phyloP scores from a whole-genome alignment of 2,113 vertebrate species.

The Telmatochromis sp. region DNA sequence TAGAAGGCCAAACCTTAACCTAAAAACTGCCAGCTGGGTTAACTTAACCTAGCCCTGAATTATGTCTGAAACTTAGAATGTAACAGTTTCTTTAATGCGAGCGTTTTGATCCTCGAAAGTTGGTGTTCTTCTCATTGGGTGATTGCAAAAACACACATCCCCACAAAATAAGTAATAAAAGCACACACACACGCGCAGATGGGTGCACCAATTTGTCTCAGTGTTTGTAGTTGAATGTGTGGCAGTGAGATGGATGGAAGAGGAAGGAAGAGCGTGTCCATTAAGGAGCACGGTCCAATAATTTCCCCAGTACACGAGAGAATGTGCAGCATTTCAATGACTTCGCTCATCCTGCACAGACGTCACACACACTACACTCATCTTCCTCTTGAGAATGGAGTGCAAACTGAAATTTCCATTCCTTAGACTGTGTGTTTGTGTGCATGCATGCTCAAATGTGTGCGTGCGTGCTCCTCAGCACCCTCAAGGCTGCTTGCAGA shows the following conservation, averaged over 20 bases:
- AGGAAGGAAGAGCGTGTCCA: background rate
- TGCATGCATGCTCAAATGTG: background rate
- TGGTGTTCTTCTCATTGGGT: background rate
- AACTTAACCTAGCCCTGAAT: background rate
- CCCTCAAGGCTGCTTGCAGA: background rate
- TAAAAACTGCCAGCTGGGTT: background rate
- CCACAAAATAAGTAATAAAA: background rate
- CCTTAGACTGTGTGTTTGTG: background rate
- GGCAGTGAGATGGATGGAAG: background rate
- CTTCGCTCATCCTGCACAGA: background rate
- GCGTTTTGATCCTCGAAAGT: accelerated
- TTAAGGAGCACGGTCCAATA: background rate
- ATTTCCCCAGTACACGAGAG: background rate
- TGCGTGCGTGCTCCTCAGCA: background rate
- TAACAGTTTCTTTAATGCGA: background rate
- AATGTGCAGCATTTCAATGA: background rate
- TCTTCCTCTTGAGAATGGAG: background rate
- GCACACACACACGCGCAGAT: background rate
- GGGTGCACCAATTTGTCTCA: background rate
- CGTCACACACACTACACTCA: background rate
- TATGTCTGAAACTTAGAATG: background rate
- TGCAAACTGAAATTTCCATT: background rate
- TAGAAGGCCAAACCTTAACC: background rate
- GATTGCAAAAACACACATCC: background rate
- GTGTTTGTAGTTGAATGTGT: background rate